Base-by-base conservation (phyloP, 2,113 vertebrate species). In the Terrapene triunguis region DNA sequence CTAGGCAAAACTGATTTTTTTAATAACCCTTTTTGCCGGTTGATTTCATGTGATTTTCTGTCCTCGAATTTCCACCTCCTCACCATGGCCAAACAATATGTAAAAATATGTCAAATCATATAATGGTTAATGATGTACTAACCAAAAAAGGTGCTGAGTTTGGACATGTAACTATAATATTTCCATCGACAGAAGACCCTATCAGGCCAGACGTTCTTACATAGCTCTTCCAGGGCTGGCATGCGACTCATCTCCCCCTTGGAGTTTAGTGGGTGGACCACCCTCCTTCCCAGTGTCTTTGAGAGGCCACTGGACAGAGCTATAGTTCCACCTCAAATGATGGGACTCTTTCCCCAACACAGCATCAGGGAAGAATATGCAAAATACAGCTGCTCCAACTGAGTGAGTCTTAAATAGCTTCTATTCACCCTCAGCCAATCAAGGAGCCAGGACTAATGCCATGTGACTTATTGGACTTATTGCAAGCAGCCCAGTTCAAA, bases 341-440 rank as follows among this genome's bases (percentile, higher is more conserved):
- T 59, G 54, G 29, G 29, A 53, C 22, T n/a, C 65, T 16, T 62
- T 80, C 79, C 25, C 48, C 5, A 16, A 47, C 25, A 78, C 3
- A 47, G 74, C 74, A 78, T 78, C 11, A 13, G 44, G 38, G 24
- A 29, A 47, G 44, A 47, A 9, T 27, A 78, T 25, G 6, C 47
- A 16, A 32, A 65, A 38, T 7, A 1, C 10, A 14, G 1, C 9
- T 44, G 55, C 51, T 62, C 53, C 44, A 55, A 62, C 0, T 50
- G 72, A 53, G 47, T 6, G 10, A 76, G 10, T 81, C 42, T 84
- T 80, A 82, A 89, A 79, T 50, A n/a, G 21, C 12, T 38, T 65
- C 48, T 78, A 47, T 1, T 80, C 83, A 27, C 78, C 78, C 42
- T 89, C 62, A 47, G 35, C 1, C 6, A 13, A 44, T 74, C 65